phyloP scores from a whole-genome alignment of 2,888 invertebrate species.

The Lithophane ornitopus region DNA sequence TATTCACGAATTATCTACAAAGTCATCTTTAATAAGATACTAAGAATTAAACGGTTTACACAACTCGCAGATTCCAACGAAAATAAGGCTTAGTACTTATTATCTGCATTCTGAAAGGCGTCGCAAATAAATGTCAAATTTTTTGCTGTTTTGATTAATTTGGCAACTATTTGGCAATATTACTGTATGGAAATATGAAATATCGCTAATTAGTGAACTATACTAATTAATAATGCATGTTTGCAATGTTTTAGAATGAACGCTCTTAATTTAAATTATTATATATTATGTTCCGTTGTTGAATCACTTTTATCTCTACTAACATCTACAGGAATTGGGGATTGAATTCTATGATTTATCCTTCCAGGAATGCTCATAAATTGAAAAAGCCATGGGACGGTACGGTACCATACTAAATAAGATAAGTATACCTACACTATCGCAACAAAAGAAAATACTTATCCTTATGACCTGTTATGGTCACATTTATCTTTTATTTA shows the following conservation, averaged over 20 bases:
- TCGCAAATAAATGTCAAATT: too few species aligned
- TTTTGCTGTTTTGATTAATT: too few species aligned
- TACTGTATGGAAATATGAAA: too few species aligned
- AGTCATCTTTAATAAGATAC: slow-evolving; percentile 33
- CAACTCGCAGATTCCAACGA: background rate
- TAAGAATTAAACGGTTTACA: slow-evolving; percentile 4
- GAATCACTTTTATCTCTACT: background rate
- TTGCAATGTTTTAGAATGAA: too few species aligned
- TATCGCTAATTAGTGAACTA: too few species aligned
- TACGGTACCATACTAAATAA: background rate
- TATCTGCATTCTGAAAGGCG: background rate
- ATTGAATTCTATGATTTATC: background rate
- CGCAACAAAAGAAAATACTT: background rate
- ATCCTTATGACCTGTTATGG: background rate
- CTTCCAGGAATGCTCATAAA: background rate
- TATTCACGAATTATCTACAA: slow-evolving; percentile 30
- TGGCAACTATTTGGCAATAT: too few species aligned
- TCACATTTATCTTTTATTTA: background rate
- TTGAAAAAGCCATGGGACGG: background rate
- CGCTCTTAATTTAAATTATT: background rate
- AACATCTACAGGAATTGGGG: background rate
- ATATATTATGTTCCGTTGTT: slow-evolving; percentile 14
- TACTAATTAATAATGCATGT: too few species aligned
- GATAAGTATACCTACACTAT: too few species aligned
- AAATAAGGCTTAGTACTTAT: background rate